Base-by-base conservation (phyloP, 2,113 vertebrate species). In the Gallinago jamesoni region DNA sequence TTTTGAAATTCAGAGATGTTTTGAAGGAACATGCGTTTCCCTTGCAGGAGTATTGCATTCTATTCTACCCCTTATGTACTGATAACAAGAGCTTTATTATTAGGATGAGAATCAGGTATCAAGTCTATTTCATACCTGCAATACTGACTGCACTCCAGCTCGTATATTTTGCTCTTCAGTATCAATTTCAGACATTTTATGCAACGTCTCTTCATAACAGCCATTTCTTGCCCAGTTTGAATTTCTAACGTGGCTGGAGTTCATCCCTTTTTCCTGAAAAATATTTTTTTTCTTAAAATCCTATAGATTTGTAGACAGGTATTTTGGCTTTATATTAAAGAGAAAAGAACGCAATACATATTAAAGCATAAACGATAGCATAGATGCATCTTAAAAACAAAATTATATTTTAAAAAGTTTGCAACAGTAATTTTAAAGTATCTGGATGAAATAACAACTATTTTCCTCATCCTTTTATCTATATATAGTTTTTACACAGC, bases 141-240 rank as follows among this genome's bases (percentile, higher is more conserved):
- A 97, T 73, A 99, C 99, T 43, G 99, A 98, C 96, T 99, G 99
- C 50, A 98, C 97, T 86, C 99, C 99, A 96, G 99, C 99, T 96
- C 97, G 98, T 92, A 99, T 98, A 62, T 98, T 99, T 96, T 98
- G 98, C 94, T 99, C 99, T 94, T 98, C 96, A 45, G 96, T 64
- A 94, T 99, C 99, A 78, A 83, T 94, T 87, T 99, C 98, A 22
- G 98, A 94, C 41, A 89, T 82, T 97, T 98, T 98, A 93, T 98
- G 98, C 92, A 98, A 90, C 82, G 90, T 64, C 35, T 98, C 98
- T 97, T 99, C 97, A 11, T 98, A 98, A 62, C 98, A 98, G 70
- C 93, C 97, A 96, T 97, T 98, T 97, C 98, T 98, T 74, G 94
- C 55, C 98, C 98, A 99, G 87, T 93, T 97, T 59, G 98, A 97